Evolutionary conservation across 1,140 invertebrate genomes (phyloP), one percentile per base, ranked within the genome.

Genomic region (Idris sp.): DNA sequence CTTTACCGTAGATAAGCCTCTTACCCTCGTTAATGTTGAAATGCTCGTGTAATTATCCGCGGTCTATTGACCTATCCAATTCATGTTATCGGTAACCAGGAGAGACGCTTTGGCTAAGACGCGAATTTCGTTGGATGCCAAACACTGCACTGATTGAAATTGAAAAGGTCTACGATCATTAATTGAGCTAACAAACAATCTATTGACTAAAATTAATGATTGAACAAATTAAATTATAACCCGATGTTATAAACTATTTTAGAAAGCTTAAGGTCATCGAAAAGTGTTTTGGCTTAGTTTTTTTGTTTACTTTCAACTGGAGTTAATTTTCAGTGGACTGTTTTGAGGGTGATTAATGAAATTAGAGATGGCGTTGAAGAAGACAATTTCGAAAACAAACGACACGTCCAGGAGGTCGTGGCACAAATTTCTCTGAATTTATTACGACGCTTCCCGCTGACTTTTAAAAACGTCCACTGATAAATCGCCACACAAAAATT

Each of bases 11-110:
- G 31, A 74, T 74, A 74, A 74, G 53, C 61, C 56, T 67, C 71
- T 68, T 74, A 51, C 30, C 58, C 56, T 74, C 43, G 48, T 64
- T 68, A 74, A 67, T 62, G 51, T 56, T 54, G 61, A 56, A 65
- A 59, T 40, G 62, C 36, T 61, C 61, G 30, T 74, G 48, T 67
- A 74, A 74, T 67, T 74, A 74, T 67, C 40, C 33, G 36, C 14
- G 36, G 22, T 74, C 49, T 67, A 74, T 67, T 54, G 61, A 67
- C 40, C 61, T 36, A 62, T 56, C 28, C 22, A 28, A 40, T 33
- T 54, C 38, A 38, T 49, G 48, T 68, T 61, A 67, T 74, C 18
- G 46, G 41, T 43, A 48, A 40, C 36, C 14, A 28, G 28, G 59
- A 65, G n/a, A n/a, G 19, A 56, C 28, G 15, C 15, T 11, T 11